Evolutionary conservation across 2,888 invertebrate genomes (phyloP).

Genomic region (Oxycera nigricornis): DNA sequence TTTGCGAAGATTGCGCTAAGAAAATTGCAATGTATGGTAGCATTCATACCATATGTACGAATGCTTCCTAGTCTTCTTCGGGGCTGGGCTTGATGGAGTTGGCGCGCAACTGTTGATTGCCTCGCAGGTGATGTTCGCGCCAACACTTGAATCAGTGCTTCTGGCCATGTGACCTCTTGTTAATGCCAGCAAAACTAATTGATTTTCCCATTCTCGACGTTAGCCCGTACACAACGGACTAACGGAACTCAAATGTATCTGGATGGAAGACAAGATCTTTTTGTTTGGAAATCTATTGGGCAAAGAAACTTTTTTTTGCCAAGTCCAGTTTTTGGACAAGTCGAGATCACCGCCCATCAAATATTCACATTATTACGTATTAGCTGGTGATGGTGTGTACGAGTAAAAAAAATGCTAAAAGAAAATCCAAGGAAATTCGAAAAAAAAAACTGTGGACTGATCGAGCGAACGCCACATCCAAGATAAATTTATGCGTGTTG

Average conservation of each 20-base stretch:
- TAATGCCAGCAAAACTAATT: not conserved
- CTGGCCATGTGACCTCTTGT: no score
- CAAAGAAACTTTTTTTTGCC: not conserved
- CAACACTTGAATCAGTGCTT: no score
- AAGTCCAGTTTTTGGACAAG: not conserved
- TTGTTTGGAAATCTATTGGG: not conserved
- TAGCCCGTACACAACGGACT: not conserved
- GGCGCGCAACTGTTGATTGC: no score
- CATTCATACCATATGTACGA: no score
- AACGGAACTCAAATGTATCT: not conserved
- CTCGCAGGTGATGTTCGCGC: no score
- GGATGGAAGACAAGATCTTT: not conserved
- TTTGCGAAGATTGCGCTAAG: not conserved
- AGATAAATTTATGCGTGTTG: not conserved
- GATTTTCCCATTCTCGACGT: not conserved
- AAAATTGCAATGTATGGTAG: no score
- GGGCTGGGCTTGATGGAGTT: no score
- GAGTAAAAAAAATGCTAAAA: not conserved
- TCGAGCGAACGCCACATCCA: not conserved
- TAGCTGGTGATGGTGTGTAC: not conserved
- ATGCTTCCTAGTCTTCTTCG: no score
- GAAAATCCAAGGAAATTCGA: not conserved
- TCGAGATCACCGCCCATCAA: not conserved
- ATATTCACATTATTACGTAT: not conserved
- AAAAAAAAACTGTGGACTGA: no score